Base-by-base conservation (phyloP, 2,113 vertebrate genomes). In the Eulacestoma nigropectus region DNA sequence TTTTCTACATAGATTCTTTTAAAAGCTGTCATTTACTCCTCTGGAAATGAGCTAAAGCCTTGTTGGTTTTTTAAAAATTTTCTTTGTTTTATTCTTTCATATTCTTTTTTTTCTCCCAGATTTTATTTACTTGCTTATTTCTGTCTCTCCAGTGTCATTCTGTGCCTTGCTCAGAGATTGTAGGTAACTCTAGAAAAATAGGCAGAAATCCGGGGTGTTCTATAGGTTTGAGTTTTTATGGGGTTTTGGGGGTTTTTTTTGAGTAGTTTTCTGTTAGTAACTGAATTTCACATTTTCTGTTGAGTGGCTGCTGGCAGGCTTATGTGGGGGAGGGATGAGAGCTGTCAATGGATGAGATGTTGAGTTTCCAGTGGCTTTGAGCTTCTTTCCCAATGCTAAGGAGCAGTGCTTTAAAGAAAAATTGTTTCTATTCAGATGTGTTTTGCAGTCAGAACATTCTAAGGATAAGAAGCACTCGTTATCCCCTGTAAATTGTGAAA, bases 301-400 rank as follows among this genome's bases (percentile, higher is more conserved):
- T 64, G 64, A 60, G 74, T 60, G 47, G 4, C 35, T 77, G 13
- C 29, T 62, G 53, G 44, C 30, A 85, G 46, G 26, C 41, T 89
- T 79, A 23, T 41, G 23, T 50, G 15, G 6, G 10, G 10, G 33
- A 76, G 33, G 25, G 46, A 44, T 3, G 7, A 46, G 39, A 89
- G 29, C 53, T 72, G 60, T 73, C 50, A n/a, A 0, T 83, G 60
- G 69, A 69, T 59, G 26, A 69, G 41, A 63, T 83, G 7, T 80
- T 80, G 32, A 63, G 17, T 81, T 81, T 94, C 46, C 65, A 73
- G 6, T 50, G 53, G 27, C 55, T 94, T 75, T 83, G 53, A 91
- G 23, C 35, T 65, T 79, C 55, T 63, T 77, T 75, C 27, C 39
- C 42, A 77, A 3, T 69, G 23, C 35, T 59, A 62, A 37, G 33